These are phyloP conservation scores for Hylomyscus alleni DNA, from an alignment of 2,797 vertebrate genomes.

Conservation along the genomic window DNA sequence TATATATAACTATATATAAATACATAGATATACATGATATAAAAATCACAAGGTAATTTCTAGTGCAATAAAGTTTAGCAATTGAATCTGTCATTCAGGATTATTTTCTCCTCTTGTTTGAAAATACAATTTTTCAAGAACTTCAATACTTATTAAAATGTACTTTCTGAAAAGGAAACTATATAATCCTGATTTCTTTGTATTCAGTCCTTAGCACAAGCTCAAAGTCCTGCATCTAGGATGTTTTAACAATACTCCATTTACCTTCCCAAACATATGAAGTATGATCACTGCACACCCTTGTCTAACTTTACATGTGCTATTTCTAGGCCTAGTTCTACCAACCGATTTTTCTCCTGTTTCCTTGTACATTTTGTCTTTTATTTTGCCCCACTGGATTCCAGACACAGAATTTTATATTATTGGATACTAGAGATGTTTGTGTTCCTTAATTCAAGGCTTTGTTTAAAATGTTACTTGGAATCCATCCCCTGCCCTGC, in stretches of 20 bases:
- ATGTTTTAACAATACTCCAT: background rate
- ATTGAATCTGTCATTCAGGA: slow-evolving; percentile 48
- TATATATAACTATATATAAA: background rate
- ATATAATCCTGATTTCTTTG: background rate
- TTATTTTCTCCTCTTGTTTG: slow-evolving; percentile 49
- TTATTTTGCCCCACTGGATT: background rate
- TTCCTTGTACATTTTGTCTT: slow-evolving; percentile 32
- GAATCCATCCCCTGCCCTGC: background rate
- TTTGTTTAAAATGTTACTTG: slow-evolving; percentile 35
- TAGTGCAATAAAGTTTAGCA: background rate
- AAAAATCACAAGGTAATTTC: slow-evolving; percentile 18
- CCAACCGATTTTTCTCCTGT: background rate
- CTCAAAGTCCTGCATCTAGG: slow-evolving; percentile 24
- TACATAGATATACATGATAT: background rate
- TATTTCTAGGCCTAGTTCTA: background rate
- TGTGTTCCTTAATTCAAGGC: slow-evolving; percentile 49
- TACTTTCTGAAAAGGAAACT: slow-evolving; percentile 14
- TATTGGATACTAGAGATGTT: slow-evolving; percentile 23
- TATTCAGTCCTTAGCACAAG: background rate
- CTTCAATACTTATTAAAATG: slow-evolving; percentile 51
- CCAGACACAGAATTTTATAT: slow-evolving; percentile 20
- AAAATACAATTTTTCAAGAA: slow-evolving; percentile 45
- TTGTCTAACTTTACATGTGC: background rate
- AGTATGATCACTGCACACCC: background rate
- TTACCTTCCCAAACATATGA: background rate